These are phyloP conservation scores for Drosophila repletoides DNA, from an alignment of 1,140 invertebrate species.

Conservation along the genomic window DNA sequence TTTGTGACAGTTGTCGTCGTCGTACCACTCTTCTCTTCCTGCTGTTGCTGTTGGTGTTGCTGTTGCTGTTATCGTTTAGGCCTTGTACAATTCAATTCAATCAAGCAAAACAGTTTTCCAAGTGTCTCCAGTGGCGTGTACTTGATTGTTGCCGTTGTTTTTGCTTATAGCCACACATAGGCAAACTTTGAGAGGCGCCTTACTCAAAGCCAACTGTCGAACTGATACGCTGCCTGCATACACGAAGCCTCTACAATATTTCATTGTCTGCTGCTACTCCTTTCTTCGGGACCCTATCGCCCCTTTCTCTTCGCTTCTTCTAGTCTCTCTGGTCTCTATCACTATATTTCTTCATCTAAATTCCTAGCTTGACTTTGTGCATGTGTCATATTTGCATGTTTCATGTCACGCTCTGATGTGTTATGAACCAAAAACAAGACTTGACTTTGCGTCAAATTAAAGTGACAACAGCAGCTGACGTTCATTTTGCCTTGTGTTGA, in stretches of 20 bases:
- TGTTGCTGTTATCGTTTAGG: conserved; percentile 49
- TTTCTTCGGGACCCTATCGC: too few species aligned
- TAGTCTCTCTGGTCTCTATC: background rate
- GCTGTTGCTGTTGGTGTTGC: background rate
- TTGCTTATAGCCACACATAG: conserved; percentile 25
- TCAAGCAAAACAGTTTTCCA: conserved; percentile 70
- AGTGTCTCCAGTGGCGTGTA: conserved; percentile 76
- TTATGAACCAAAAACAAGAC: conserved; percentile 24
- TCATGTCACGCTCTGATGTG: conserved; percentile 32
- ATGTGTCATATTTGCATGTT: conserved; percentile 43
- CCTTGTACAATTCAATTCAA: conserved; percentile 73
- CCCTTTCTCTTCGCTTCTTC: background rate
- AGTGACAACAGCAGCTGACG: conserved; percentile 46
- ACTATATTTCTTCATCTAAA: background rate
- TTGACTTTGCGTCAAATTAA: conserved; percentile 33
- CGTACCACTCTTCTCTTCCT: background rate
- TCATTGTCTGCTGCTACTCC: background rate
- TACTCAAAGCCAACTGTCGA: conserved; percentile 32
- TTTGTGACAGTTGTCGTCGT: conserved; percentile 66
- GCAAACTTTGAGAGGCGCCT: conserved; percentile 12
- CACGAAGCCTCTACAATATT: background rate
- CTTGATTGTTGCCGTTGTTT: conserved; percentile 53
- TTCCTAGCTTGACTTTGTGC: background rate
- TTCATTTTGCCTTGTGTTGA: conserved; percentile 6
- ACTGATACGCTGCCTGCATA: conserved; percentile 24